Base-by-base conservation (phyloP, 2,888 invertebrate genomes). In the Amphipyra berbera region DNA sequence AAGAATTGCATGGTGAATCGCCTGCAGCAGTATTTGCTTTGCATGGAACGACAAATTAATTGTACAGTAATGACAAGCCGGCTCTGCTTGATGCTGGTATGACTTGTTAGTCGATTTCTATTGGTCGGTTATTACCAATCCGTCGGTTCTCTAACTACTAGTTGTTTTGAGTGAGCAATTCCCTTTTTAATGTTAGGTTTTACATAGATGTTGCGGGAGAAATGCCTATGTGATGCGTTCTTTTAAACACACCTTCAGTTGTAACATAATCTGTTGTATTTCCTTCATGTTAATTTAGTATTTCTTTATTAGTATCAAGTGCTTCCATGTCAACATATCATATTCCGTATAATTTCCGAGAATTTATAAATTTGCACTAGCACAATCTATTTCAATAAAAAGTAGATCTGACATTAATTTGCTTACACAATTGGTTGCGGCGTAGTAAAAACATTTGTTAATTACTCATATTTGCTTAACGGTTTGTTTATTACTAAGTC, bases 41-140 rank as follows among this genome's bases (percentile, higher is more conserved):
- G 83, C 80, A 69, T 58, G 74, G 80, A 82, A 85, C 83, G 88
- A 90, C 90, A 87, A 87, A 89, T 91, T 92, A 91, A 92, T 91
- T 86, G 88, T 82, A 80, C 78, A 68, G 70, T 91, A 91, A 93
- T 93, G 88, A 92, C 87, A 89, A 86, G 88, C 71, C 88, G 86
- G 87, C 83, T 68, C 52, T 61, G 54, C 53, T 61, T 67, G 81
- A 69, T 70, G 73, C 73, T 63, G 64, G 62, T 61, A 72, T 62
- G 49, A 76, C 79, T 78, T 78, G 81, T 81, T 82, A 81, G 70
- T 79, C 64, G 78, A 77, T 84, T 82, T 81, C 78, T 81, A 84
- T 85, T 73, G 77, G 60, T 63, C 61, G 64, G 65, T 79, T 80
- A 82, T 86, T 82, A 79, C 78, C 70, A 80, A 71, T 77, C 60